Conservation (phyloP, 2,888 invertebrate genomes). For the Carcina quercana region DNA sequence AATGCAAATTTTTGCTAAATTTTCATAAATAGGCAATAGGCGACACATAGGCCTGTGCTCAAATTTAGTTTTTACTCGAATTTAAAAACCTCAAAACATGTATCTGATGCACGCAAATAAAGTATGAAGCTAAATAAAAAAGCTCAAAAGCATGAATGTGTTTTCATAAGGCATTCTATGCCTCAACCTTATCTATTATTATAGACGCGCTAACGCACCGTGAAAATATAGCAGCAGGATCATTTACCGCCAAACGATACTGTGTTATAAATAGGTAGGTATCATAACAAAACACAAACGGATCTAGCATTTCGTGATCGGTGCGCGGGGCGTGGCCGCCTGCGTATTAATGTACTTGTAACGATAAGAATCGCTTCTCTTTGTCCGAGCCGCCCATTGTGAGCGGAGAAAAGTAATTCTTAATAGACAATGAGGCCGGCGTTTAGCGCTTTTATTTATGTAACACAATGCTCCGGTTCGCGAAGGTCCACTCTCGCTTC, state of each 20-base stretch:
- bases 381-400: slow-evolving; percentile 67
- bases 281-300: slow-evolving; percentile 22
- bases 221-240: slow-evolving; percentile 10
- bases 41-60: too few relatives aligned
- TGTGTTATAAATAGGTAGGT: too few relatives aligned
- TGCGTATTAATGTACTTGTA: slow-evolving; percentile 54
- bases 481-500: too few relatives aligned
- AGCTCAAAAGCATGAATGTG: too few relatives aligned
- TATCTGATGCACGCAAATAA: too few relatives aligned
- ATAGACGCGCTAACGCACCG: slow-evolving; percentile 12
- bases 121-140: too few relatives aligned
- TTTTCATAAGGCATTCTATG: too few relatives aligned
- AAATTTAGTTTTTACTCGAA: too few relatives aligned
- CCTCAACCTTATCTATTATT: too few relatives aligned
- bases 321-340: slow-evolving; percentile 63
- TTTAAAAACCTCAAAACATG: too few relatives aligned
- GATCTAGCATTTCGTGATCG: slow-evolving; percentile 62
- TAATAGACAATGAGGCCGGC: slow-evolving; percentile 67
- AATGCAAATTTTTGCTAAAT: too few relatives aligned
- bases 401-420: slow-evolving; percentile 64
- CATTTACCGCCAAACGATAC: slow-evolving; percentile 4
- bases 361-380: slow-evolving; percentile 26
- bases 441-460: slow-evolving; percentile 68
- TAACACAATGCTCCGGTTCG: slow-evolving; percentile 43
- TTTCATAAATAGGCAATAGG: too few relatives aligned